Base-by-base conservation (phyloP, 2,888 invertebrate genomes). In the Brenthis hecate region DNA sequence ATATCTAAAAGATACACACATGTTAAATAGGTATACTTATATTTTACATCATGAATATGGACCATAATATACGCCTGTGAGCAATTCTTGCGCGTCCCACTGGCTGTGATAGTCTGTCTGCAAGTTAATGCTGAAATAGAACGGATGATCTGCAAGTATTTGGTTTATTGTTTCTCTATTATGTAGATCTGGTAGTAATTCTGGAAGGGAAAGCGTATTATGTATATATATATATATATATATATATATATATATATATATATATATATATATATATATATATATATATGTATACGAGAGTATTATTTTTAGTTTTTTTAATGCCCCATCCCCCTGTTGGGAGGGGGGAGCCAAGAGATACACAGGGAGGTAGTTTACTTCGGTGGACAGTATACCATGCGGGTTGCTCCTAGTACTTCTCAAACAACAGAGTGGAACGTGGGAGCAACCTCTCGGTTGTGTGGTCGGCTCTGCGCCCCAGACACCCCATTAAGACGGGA, bases 31-130 rank as follows among this genome's bases (percentile, higher is more conserved):
- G 3, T 53, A 23, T 16, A 23, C 4, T 19, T 54, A 54, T 51
- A 51, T 54, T 23, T 19, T 53, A 8, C 8, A 36, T 66, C 54
- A 65, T 63, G 68, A 56, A 60, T 84, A 77, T 1, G 84, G 82
- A 0, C 86, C 86, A 67, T 84, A 84, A 63, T 81, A 88, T 2
- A 84, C 80, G 0, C 88, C 88, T 13, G 72, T 75, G 14, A 87
- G 75, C 0, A 87, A 32, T 2, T 80, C 77, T 8, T 80, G 68
- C 0, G 67, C 66, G 3, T 70, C 55, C 13, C 32, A 53, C 1
- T 23, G n/a, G 13, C 2, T 50, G 48, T n/a, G 48, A 48, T 5
- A 13, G 6, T 60, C n/a, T 13, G n/a, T 28, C 2, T 60, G 60
- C 13, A 86, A 23, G 16, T 75, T 76, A 11, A 87, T 58, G 13